Conservation (phyloP, 2,797 vertebrate species). For the Choloepus didactylus region DNA sequence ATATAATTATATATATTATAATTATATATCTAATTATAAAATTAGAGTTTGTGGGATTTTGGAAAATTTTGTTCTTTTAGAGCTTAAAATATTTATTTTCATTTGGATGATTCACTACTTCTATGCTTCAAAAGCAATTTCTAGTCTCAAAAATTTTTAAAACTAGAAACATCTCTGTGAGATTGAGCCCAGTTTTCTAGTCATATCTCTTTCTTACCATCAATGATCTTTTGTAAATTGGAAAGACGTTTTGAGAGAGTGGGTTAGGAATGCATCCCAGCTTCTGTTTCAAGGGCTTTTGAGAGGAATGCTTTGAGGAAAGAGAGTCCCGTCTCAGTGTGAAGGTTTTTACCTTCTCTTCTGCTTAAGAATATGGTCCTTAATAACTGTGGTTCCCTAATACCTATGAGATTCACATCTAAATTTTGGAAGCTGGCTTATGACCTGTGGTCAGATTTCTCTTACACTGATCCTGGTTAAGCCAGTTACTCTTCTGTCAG, state of each 20-base stretch:
- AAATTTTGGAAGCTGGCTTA: neutral
- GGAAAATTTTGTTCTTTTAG: neutral
- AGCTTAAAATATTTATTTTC: conserved; percentile 11
- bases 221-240: neutral
- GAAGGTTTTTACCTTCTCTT: neutral
- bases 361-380: neutral
- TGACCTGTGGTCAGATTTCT: neutral
- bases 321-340: neutral
- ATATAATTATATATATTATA: neutral
- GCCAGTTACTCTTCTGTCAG: neutral
- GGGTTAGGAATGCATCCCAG: neutral
- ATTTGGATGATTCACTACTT: conserved; percentile 44
- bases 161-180: neutral
- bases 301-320: neutral
- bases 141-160: neutral
- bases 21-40: neutral
- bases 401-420: neutral
- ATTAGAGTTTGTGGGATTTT: conserved; percentile 15
- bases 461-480: neutral
- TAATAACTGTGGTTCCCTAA: neutral
- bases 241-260: neutral
- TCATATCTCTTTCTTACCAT: neutral
- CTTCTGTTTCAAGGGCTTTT: neutral
- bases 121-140: conserved; percentile 40
- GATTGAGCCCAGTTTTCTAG: neutral